Base-by-base conservation (phyloP, 1,140 invertebrate species). In the Oryzaephilus surinamensis region DNA sequence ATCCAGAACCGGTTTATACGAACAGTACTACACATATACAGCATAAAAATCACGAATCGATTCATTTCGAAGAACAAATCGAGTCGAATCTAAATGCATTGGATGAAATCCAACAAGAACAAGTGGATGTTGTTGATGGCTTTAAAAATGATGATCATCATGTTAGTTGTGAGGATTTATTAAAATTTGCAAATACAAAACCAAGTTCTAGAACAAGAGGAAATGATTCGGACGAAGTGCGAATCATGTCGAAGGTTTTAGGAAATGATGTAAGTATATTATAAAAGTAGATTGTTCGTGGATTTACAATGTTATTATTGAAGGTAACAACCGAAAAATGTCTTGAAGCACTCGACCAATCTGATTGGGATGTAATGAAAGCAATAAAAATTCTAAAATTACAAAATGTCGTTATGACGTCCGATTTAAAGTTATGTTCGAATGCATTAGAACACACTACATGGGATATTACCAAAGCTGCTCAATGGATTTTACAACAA, bases 211-310 rank as follows among this genome's bases (percentile, higher is more conserved):
- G 80, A n/a, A 75, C 79, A n/a, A 74, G 82, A 31, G 84, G 86
- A 2, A 73, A 79, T 1, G 82, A 87, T 48, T 87, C 84, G 1
- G 88, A 94, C 58, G 89, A 94, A 72, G 84, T 95, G 27, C 68
- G 86, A 47, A 87, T 92, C 14, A 90, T 94, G 86, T 73, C 77
- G 34, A 93, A 92, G 67, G 84, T 94, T 10, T 71, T 94, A 26
- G 84, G 84, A 36, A 76, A 84, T 50, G 73, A 84, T 65, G 84
- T 87, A 60, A 69, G 67, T 61, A 24, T 19, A 32, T 27, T 34
- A 12, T 34, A 4, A 27, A 15, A 32, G n/a, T 12, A 23, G 28
- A 23, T 40, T 13, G 13, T n/a, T 8, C 15, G 17, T 12, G 8
- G 16, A 16, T 32, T 16, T 19, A 17, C 14, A 8, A n/a, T n/a